Evolutionary conservation across 1,140 invertebrate genomes (phyloP), one percentile per base, ranked within the genome.

Genomic region (Argopecten irradians): DNA sequence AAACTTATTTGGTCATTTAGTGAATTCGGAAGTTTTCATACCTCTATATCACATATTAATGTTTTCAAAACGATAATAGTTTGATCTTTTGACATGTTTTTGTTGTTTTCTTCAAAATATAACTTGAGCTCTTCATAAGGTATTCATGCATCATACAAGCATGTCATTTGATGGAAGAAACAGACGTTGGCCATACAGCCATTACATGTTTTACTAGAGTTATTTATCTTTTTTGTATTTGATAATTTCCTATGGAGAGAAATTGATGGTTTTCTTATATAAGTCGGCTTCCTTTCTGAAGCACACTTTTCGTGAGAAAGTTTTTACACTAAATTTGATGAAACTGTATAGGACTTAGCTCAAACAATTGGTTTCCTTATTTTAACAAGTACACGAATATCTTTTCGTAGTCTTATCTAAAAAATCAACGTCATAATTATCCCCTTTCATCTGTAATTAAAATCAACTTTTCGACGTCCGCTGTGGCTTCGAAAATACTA

Each of bases 401-500:
- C 55, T 71, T 71, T n/a, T 71, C 14, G 22, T 28, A 71, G 55
- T 1, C 55, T 71, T 71, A 71, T 71, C 55, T 71, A 5, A 71
- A 71, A n/a, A 71, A 71, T 71, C 55, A 16, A 71, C 55, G 55
- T 71, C 55, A 71, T 71, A 71, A 71, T 71, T 28, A 71, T 71
- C 55, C 55, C 55, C 55, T 71, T 71, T 71, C 55, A 71, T 71
- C 55, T 71, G 55, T 71, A 71, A 71, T 71, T 71, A 71, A 71
- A 71, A 71, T 71, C 55, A 71, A n/a, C n/a, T 71, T 16, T 71
- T 71, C 55, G n/a, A 71, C 55, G 55, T 71, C 55, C 55, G 55
- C n/a, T 71, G 55, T 71, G 55, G 55, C 55, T 71, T 71, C 55
- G n/a, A 71, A 71, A 71, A 71, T 71, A 71, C 55, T 28, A 71